Evolutionary conservation across 2,113 vertebrate genomes (phyloP).

Genomic region (Pseudorectes ferrugineus): DNA sequence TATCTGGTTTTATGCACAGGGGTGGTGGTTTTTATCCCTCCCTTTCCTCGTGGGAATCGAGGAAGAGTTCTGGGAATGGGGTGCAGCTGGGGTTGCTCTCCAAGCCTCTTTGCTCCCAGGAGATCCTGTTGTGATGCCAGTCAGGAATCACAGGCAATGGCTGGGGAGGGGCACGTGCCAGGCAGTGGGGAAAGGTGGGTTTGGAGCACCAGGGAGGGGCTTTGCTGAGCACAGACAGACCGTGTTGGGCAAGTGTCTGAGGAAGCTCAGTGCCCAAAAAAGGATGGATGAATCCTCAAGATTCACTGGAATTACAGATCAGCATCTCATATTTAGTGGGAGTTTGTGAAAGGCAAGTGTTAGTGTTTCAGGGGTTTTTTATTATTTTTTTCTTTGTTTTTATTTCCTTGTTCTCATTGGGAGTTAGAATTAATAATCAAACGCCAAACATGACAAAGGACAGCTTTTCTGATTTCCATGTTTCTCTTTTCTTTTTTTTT

Average conservation of each 20-base stretch:
- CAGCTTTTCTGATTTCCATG: not conserved
- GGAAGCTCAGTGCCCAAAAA: not conserved
- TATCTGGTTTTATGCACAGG: not conserved
- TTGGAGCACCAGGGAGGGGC: not conserved
- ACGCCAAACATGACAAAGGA: not conserved
- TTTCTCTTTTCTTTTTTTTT: not conserved
- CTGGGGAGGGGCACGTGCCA: not conserved
- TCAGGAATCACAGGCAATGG: not conserved
- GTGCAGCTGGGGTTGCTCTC: not conserved
- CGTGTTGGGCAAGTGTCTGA: not conserved
- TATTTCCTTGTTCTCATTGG: not conserved
- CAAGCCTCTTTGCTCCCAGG: not conserved
- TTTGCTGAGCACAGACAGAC: not conserved
- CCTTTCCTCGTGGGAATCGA: not conserved
- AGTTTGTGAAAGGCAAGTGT: not conserved
- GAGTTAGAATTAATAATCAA: slow-evolving; percentile 10
- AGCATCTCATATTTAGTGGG: not conserved
- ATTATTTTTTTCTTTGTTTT: not conserved
- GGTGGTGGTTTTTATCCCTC: not conserved
- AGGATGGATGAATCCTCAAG: not conserved
- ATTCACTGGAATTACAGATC: not conserved
- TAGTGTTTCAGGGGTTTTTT: not conserved
- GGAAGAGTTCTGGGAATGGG: not conserved
- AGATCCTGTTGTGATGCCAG: not conserved
- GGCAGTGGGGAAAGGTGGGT: not conserved